Percentiles rank a stretch among this genome's conserved stretches.
phyloP scores from a whole-genome alignment of 2,888 invertebrate genomes.

The Noctua janthe region DNA sequence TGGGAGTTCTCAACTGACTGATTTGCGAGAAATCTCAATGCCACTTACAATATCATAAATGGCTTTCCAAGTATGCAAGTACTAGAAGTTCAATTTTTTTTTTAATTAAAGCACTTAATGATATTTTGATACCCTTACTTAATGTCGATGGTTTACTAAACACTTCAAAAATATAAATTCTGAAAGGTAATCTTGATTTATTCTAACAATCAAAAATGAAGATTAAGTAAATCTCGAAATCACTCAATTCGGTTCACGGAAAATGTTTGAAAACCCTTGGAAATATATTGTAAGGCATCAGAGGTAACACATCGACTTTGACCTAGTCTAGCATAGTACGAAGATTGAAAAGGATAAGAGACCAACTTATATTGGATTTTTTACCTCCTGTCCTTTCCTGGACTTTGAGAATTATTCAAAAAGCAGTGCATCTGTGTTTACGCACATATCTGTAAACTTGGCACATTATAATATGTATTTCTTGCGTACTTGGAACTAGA shows the following conservation, averaged over 20 bases:
- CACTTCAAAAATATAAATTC: not conserved
- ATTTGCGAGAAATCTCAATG: not conserved
- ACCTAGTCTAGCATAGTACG: not conserved
- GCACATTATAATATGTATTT: no score
- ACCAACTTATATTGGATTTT: not conserved
- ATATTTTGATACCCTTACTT: not conserved
- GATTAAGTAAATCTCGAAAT: not conserved
- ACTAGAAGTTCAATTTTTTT: not conserved
- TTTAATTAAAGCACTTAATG: not conserved
- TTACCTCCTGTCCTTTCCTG: not conserved
- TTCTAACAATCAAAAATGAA: not conserved
- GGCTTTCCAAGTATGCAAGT: not conserved
- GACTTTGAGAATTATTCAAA: no score
- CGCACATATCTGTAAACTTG: no score
- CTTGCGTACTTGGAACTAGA: no score
- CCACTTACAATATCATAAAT: not conserved
- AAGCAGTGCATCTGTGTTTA: no score
- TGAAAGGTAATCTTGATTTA: not conserved
- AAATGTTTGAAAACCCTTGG: not conserved
- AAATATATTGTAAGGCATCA: not conserved
- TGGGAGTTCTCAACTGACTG: not conserved
- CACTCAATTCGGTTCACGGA: slow-evolving; percentile 3
- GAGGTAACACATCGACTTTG: not conserved
- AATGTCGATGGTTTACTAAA: not conserved
- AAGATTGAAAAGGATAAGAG: not conserved